Evolutionary conservation across 2,797 vertebrate genomes (phyloP).

Genomic region (Enteromius treurensis): DNA sequence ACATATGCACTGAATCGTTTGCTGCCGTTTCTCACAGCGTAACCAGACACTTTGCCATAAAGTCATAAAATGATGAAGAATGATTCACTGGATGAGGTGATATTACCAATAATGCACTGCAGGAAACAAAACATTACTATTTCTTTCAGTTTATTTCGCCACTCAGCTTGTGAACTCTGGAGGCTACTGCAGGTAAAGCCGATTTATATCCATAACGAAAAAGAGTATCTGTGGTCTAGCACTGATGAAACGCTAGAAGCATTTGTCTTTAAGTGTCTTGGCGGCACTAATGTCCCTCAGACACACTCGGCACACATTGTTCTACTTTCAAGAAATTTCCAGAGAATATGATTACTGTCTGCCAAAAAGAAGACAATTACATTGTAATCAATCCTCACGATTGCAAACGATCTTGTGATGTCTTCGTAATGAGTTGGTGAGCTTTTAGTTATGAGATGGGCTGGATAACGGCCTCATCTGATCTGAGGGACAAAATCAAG

Average conservation of each 20-base stretch:
- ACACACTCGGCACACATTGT: neutral
- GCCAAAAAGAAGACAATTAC: neutral
- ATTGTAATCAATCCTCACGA: neutral
- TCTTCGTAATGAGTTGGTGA: constrained; percentile 19
- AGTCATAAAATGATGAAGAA: neutral
- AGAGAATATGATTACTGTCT: neutral
- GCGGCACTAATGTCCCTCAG: neutral
- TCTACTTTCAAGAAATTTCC: neutral
- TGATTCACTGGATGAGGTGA: neutral
- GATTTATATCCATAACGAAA: neutral
- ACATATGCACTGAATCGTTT: neutral
- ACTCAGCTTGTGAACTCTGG: neutral
- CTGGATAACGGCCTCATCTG: constrained; percentile 7
- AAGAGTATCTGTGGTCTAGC: neutral
- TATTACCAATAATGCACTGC: neutral
- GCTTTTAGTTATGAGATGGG: constrained; percentile 28
- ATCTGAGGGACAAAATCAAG: neutral
- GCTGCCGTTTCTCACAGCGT: neutral
- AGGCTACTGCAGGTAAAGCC: neutral
- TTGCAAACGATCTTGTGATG: neutral
- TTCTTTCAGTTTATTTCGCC: neutral
- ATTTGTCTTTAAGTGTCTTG: neutral
- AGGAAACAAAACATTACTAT: neutral
- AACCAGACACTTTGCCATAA: neutral
- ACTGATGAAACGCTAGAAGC: neutral